Percentiles rank a stretch among this genome's conserved stretches.
These are phyloP conservation scores for Meloidogyne floridensis DNA, from an alignment of 1,140 invertebrate species.

Conservation along the genomic window DNA sequence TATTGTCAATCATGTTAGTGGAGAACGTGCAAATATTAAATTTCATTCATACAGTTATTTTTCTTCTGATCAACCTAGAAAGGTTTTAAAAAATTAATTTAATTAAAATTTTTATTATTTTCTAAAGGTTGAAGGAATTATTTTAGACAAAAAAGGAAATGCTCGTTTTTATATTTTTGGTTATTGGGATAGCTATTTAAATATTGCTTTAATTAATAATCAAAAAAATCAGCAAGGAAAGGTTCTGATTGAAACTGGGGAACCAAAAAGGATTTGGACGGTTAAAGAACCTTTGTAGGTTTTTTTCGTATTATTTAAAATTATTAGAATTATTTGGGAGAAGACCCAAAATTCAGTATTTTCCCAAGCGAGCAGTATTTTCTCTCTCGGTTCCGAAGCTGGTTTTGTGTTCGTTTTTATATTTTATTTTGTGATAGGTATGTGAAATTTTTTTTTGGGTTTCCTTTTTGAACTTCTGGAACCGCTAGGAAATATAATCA, in stretches of 20 bases:
- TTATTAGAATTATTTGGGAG: too few relatives aligned
- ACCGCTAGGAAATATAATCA: too few relatives aligned
- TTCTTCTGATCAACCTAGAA: constrained; percentile 87
- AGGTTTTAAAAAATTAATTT: constrained; percentile 72
- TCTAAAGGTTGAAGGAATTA: constrained; percentile 74
- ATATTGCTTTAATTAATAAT: constrained; percentile 80
- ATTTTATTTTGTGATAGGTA: too few relatives aligned
- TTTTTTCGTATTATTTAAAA: not conserved
- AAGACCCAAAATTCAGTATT: too few relatives aligned
- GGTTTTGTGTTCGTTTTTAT: too few relatives aligned
- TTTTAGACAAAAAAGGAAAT: constrained; percentile 72
- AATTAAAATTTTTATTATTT: not conserved
- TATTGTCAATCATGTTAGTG: constrained; percentile 81
- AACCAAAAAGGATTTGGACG: constrained; percentile 82
- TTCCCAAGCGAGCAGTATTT: too few relatives aligned
- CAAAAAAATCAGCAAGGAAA: constrained; percentile 75
- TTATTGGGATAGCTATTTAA: constrained; percentile 91
- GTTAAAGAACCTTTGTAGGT: constrained; percentile 77
- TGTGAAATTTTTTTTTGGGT: too few relatives aligned
- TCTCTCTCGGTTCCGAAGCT: too few relatives aligned
- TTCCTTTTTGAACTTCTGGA: too few relatives aligned
- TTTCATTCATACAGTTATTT: constrained; percentile 98
- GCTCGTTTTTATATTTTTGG: constrained; percentile 82
- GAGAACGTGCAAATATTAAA: constrained; percentile 91
- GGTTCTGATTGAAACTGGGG: constrained; percentile 83